phyloP scores from a whole-genome alignment of 92 coral and sea anemone species.

The Palythoa grandis region DNA sequence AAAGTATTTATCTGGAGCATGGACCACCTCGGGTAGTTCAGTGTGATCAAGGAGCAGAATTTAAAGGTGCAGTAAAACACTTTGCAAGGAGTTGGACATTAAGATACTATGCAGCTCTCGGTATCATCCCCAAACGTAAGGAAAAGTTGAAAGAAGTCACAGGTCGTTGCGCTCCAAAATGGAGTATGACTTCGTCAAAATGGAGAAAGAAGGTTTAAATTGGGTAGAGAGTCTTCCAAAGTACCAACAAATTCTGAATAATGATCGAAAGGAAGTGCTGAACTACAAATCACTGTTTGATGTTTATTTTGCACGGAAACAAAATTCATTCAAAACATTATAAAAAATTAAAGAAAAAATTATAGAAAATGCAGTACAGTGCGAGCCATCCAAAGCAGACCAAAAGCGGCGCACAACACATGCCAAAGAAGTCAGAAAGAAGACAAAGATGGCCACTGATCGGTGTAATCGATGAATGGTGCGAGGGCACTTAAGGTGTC shows the following conservation, averaged over 20 bases:
- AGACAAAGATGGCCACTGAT: constrained; percentile 21
- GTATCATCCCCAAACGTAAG: constrained; percentile 8
- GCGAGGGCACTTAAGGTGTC: constrained; percentile 21
- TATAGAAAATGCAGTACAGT: constrained; percentile 13
- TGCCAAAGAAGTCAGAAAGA: constrained; percentile 24
- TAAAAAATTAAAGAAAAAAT: no score
- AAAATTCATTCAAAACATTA: not conserved
- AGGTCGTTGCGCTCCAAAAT: constrained; percentile 48
- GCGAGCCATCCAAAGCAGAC: constrained; percentile 17
- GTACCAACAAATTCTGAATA: not conserved
- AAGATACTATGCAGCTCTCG: not conserved
- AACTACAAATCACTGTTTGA: constrained; percentile 54
- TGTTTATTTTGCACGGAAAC: not conserved
- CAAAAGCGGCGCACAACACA: constrained; percentile 28
- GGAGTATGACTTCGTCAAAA: constrained; percentile 62
- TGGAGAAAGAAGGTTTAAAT: constrained; percentile 49
- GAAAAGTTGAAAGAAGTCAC: constrained; percentile 34
- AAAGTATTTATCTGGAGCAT: not conserved
- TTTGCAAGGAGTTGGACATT: not conserved
- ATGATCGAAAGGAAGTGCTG: constrained; percentile 42
- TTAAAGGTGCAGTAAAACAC: not conserved
- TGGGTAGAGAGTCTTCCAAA: constrained; percentile 48
- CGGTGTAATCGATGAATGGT: constrained; percentile 1
- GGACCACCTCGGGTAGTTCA: not conserved
- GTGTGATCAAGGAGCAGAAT: not conserved